phyloP scores from a whole-genome alignment of 1,140 invertebrate species.

The Halictus rubicundus region DNA sequence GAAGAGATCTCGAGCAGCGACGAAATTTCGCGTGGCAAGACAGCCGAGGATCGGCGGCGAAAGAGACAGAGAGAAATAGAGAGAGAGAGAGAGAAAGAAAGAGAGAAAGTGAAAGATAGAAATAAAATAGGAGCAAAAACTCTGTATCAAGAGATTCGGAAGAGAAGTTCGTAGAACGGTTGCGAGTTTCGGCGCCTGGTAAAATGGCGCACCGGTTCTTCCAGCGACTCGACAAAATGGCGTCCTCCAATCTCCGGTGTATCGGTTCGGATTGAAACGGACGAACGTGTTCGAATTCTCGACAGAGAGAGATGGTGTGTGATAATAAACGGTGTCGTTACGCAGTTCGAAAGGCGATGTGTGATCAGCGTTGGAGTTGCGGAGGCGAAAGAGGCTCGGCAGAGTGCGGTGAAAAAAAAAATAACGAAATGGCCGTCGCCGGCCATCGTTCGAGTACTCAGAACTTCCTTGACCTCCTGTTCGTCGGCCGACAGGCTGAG shows the following conservation, averaged over 20 bases:
- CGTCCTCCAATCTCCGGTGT: too few species aligned
- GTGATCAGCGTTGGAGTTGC: neutral
- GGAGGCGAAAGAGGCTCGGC: neutral
- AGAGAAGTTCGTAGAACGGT: too few species aligned
- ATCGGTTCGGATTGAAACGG: too few species aligned
- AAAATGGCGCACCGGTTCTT: too few species aligned
- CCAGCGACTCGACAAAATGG: too few species aligned
- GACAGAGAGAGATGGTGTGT: neutral
- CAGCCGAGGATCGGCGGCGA: neutral
- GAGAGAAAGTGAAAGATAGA: too few species aligned
- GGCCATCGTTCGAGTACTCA: too few species aligned
- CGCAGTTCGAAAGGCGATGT: neutral
- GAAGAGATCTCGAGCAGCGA: slow-evolving; percentile 18
- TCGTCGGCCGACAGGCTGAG: neutral
- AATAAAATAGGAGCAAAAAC: too few species aligned
- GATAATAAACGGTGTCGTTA: neutral
- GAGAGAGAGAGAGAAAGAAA: slow-evolving; percentile 14
- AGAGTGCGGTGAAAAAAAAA: neutral
- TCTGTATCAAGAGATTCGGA: too few species aligned
- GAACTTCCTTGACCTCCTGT: neutral
- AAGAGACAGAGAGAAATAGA: neutral
- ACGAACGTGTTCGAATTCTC: too few species aligned
- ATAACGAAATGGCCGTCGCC: slow-evolving; percentile 6
- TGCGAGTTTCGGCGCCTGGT: too few species aligned
- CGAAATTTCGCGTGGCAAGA: neutral